Base-by-base conservation (phyloP, 2,113 vertebrate genomes). In the Pristiophorus japonicus region DNA sequence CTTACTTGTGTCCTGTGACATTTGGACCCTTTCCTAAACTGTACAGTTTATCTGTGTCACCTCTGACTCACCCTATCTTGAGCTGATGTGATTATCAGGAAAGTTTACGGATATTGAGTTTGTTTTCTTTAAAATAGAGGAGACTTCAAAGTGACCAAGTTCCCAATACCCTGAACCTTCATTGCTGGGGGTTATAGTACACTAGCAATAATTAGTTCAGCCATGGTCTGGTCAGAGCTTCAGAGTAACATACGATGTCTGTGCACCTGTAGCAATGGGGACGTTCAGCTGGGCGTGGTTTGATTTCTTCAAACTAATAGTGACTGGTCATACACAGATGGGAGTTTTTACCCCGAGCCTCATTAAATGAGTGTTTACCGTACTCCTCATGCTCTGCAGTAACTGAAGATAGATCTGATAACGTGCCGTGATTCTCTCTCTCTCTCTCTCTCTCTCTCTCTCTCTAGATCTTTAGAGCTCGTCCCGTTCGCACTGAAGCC, bases 401-500 rank as follows among this genome's bases (percentile, higher is more conserved):
- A 34, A 88, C 27, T 88, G 85, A 16, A 16, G 24, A 24, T 2
- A 4, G 3, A 55, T 34, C 3, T 20, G 75, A 38, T 81, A 81
- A 42, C 55, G 30, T 5, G 55, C 16, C 38, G 4, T 91, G 55
- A 16, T 70, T 96, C 97, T 65, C 95, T 95, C 16, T 95, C 97
- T 84, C 95, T 95, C 5, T 96, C 24, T 96, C 97, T 84, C 95
- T 96, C 97, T 65, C 95, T 95, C 16, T 95, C 97, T 84, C 95
- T 95, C 5, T 96, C 24, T 96, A 98, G 98, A 0, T 97, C 98
- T 0, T 96, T 99, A 85, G 97, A 97, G 59, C 96, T 99, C 96
- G 97, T 97, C 45, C 98, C 98, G 0, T 99, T 98, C 81, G 97
- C 97, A 0, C 96, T 99, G 47, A 99, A 99, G 96, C 98, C 99